Evolutionary conservation across 2,888 invertebrate species (phyloP).

Genomic region (Drosophila testacea): DNA sequence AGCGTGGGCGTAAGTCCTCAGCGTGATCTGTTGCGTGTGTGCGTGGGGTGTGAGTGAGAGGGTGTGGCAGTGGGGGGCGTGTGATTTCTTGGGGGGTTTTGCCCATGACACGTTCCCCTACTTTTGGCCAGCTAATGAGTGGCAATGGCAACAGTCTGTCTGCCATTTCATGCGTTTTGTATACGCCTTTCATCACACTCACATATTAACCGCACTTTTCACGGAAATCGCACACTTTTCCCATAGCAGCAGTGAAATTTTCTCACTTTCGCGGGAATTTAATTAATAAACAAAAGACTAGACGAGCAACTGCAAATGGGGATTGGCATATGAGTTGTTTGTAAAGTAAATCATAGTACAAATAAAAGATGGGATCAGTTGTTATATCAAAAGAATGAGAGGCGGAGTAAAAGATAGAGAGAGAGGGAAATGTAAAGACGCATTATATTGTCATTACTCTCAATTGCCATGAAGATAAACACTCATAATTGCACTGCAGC

Average conservation of each 20-base stretch:
- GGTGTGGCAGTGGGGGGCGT: conserved; percentile 9
- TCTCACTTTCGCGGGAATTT: conserved; percentile 43
- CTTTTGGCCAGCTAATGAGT: conserved; percentile 10
- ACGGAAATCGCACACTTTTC: conserved; percentile 22
- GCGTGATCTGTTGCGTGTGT: conserved; percentile 27
- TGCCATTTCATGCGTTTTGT: conserved; percentile 29
- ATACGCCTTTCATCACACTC: conserved; percentile 8
- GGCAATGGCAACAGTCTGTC: conserved; percentile 53
- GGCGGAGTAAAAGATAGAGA: conserved; percentile 9
- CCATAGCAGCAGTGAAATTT: conserved; percentile 10
- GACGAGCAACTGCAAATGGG: not conserved
- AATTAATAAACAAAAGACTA: conserved; percentile 24
- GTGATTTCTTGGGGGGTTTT: conserved; percentile 29
- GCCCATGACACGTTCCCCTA: conserved; percentile 61
- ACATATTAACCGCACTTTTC: conserved; percentile 20
- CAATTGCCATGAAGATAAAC: conserved; percentile 42
- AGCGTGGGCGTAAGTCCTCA: conserved; percentile 17
- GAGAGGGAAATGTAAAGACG: conserved; percentile 12
- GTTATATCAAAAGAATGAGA: not conserved
- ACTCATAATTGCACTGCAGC: conserved; percentile 36
- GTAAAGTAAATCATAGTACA: not conserved
- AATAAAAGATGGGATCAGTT: not conserved
- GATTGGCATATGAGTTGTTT: conserved; percentile 15
- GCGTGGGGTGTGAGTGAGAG: conserved; percentile 8
- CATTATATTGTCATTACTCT: conserved; percentile 47